Evolutionary conservation across 2,797 vertebrate species (phyloP), one percentile per base, ranked within the genome.

Genomic region (Anguilla obscura): DNA sequence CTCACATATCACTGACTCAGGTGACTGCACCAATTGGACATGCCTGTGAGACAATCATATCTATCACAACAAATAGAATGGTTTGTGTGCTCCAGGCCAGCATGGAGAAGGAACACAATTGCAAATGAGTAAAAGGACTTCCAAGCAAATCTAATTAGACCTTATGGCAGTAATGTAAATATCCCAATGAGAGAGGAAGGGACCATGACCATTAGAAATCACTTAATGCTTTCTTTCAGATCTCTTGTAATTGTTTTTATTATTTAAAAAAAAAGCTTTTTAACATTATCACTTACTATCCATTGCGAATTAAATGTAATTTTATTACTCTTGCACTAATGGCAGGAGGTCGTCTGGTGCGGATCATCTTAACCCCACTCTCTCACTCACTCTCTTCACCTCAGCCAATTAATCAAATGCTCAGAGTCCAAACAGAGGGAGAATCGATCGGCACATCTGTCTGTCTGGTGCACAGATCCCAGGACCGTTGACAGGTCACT

Each of bases 241-340:
- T 96, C 93, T 95, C 94, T 93, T 92, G 10, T 92, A 92, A 93
- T 94, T 95, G 94, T 40, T 91, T 95, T 96, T 96, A 96, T 96
- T 97, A 96, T 94, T 93, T 40, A 40, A 40, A 40, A 58, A 58
- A 97, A 96, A 99, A 98, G 97, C 98, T 97, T 99, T 98, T 98
- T 97, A 98, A 98, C 97, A 98, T 98, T 98, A 99, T 97, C 97
- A 97, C 97, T 98, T 97, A 98, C 97, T 98, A 71, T 27, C 97
- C 97, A 96, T 98, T 97, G 98, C 97, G 98, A 99, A 99, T 98
- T 99, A 99, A 99, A 99, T 98, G 97, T 99, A 98, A 99, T 99
- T 98, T 98, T 97, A 99, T 99, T 99, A 98, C 97, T 97, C 96
- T 96, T 96, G 96, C 96, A 97, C 97, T 99, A 99, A 98, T 99